phyloP scores from a whole-genome alignment of 2,113 vertebrate genomes.

The Lepus americanus region DNA sequence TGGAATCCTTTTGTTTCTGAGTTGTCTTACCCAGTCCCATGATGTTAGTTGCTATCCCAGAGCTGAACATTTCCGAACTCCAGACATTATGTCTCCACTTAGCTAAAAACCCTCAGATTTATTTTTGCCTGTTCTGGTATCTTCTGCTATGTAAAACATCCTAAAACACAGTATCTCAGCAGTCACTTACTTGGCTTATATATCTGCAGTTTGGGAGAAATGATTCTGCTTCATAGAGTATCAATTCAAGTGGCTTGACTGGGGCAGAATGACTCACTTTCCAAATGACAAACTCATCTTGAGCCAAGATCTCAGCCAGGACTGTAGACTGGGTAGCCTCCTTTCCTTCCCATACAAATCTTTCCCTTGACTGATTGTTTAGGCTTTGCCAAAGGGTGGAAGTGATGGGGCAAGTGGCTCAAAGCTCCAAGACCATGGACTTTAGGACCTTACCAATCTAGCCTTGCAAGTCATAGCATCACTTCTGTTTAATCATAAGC shows the following conservation, averaged over 20 bases:
- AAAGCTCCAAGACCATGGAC: not conserved
- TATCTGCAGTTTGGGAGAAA: not conserved
- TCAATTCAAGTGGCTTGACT: not conserved
- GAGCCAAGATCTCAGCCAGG: not conserved
- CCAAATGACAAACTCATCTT: fast-evolving
- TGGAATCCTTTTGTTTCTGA: not conserved
- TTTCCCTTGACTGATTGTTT: not conserved
- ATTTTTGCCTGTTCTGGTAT: not conserved
- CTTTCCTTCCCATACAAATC: not conserved
- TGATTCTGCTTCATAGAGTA: not conserved
- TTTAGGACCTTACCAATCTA: not conserved
- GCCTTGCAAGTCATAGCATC: not conserved
- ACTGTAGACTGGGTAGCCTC: not conserved
- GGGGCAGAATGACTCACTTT: not conserved
- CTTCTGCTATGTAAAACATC: not conserved
- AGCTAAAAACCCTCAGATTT: not conserved
- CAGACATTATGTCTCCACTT: not conserved
- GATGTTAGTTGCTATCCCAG: not conserved
- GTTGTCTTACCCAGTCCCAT: not conserved
- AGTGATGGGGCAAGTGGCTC: not conserved
- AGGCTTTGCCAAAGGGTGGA: not conserved
- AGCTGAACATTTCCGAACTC: not conserved
- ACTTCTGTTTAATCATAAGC: not conserved
- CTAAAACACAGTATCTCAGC: not conserved
- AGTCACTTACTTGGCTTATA: not conserved